Evolutionary conservation across 2,797 vertebrate species (phyloP), one percentile per base, ranked within the genome.

Genomic region (Diplodus puntazzo): DNA sequence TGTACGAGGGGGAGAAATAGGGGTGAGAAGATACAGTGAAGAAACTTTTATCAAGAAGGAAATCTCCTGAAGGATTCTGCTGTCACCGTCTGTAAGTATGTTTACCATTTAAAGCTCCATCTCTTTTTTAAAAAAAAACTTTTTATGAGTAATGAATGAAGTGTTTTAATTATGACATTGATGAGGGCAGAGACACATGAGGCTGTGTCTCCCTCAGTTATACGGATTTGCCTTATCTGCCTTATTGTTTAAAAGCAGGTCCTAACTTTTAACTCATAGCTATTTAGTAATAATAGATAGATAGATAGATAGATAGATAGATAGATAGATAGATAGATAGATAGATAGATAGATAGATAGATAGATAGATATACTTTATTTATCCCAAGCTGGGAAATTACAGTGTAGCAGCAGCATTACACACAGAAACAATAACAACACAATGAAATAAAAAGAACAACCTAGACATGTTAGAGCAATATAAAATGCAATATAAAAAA

Each of bases 71-170:
- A 50, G 58, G 70, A 77, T 43, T 50, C n/a, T 18, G n/a, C 77
- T 34, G 18, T 53, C 34, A 12, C 52, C 61, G 13, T 48, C 66
- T 61, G 90, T 91, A 59, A 88, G 91, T 90, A 42, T 2, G 10
- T 21, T 61, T 55, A 42, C 0, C 7, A 23, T 18, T 16, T 14
- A 49, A 4, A 23, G 11, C 1, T 13, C 11, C 6, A 39, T 11
- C 10, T 39, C 39, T 39, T 39, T 39, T 39, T 39, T 9, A 27
- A 27, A 27, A 27, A 9, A 39, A 10, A 39, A 39, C 2, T 10
- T 11, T 39, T 39, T 39, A 39, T 39, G 34, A 9, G 34, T 39
- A 2, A 39, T 10, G 39, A 39, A 11, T 39, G 7, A 34, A 34
- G 7, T 34, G 34, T 34, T 34, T 34, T 39, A 34, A 53, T 23